Conservation (phyloP, 2,113 vertebrate genomes). For the Dicrurus megarhynchus region DNA sequence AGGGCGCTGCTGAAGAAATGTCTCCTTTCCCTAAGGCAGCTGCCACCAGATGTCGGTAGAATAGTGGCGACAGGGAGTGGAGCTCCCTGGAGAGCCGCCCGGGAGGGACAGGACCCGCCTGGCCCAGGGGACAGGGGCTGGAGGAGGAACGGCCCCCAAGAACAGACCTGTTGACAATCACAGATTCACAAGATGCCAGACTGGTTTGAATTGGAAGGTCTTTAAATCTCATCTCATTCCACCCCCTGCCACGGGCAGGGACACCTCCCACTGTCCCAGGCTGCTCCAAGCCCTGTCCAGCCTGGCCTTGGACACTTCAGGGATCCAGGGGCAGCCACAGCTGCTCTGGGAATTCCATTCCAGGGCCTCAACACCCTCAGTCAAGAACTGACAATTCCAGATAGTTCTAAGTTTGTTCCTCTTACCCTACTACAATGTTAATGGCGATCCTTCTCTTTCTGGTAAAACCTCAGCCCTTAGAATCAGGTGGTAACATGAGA, state of each 20-base stretch:
- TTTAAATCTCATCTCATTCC: background rate
- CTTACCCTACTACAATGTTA: background rate
- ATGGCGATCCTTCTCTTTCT: background rate
- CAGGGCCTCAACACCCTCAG: background rate
- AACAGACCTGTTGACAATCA: no score
- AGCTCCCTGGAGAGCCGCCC: background rate
- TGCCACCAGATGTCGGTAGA: conserved; percentile 63
- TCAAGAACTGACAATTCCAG: background rate
- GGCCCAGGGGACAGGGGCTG: background rate
- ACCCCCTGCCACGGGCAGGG: background rate
- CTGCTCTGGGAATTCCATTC: background rate
- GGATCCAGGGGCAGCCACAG: background rate
- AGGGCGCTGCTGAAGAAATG: background rate
- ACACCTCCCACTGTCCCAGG: background rate
- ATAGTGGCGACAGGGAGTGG: background rate
- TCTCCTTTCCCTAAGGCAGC: background rate
- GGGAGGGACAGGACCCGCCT: background rate
- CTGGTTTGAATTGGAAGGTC: background rate
- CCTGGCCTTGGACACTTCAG: background rate
- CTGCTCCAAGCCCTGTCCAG: fast-evolving
- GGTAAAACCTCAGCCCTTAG: background rate
- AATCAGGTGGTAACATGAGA: background rate
- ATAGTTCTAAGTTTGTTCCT: background rate
- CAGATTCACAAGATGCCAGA: background rate
- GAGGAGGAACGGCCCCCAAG: background rate